Base-by-base conservation (phyloP, 2,888 invertebrate species). In the Trilocha varians region DNA sequence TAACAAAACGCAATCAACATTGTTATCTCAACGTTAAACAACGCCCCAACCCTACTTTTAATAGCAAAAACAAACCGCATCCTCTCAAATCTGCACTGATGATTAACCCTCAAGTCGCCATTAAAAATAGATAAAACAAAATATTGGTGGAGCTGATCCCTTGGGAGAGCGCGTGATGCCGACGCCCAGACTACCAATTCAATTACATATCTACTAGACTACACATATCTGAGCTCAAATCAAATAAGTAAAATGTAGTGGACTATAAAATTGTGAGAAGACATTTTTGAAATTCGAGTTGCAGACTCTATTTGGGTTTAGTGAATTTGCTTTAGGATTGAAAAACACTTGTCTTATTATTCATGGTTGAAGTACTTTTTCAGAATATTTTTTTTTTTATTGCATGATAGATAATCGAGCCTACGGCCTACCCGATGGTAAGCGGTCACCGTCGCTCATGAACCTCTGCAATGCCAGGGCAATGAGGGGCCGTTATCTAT, bases 81-180 rank as follows among this genome's bases (percentile, higher is more conserved):
- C 53, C 66, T 61, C 64, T 70, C 63, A 74, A 76, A 75, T 75
- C 70, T 55, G 58, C 60, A 65, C 65, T 51, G 62, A 70, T 70
- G 70, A 80, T 78, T 76, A 76, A 75, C 78, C 72, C 73, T 67
- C 62, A 64, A 74, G 65, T 58, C 46, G 62, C 67, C 65, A 77
- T 83, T 80, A 82, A 79, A 80, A 83, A 83, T 79, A 79, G 76
- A 83, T 82, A 75, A 69, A 70, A 76, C 71, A 75, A 78, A 77
- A 82, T 78, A 77, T 64, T 70, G 72, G 58, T 57, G 62, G 72
- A 59, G 56, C 52, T 9, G 62, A 63, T 73, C 73, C 64, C 75
- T 46, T 41, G 64, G 69, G 75, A 54, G 54, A 43, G 64, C 69
- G 70, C 75, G 75, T 71, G 73, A 65, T 58, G 63, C 62, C 62